Percentiles rank a stretch among this genome's conserved stretches.
These are phyloP conservation scores for Agonum fuliginosum DNA, from an alignment of 2,888 invertebrate species.

Conservation along the genomic window DNA sequence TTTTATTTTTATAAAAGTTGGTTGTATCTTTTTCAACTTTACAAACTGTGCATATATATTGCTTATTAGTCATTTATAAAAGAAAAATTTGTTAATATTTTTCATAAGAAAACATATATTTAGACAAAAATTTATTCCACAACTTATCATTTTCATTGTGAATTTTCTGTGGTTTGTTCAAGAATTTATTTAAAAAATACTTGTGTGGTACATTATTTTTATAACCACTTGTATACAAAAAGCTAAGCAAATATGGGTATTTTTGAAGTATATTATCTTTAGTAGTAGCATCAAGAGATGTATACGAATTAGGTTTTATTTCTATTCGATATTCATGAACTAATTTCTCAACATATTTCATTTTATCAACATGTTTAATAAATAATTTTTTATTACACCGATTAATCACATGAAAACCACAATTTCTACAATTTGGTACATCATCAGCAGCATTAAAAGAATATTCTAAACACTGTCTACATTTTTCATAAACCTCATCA, in stretches of 20 bases:
- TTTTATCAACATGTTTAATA: constrained; percentile 33
- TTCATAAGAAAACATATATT: constrained; percentile 23
- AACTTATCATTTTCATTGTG: neutral
- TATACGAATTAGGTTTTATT: constrained; percentile 21
- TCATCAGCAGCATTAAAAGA: neutral
- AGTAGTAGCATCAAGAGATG: constrained; percentile 22
- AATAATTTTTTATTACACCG: constrained; percentile 13
- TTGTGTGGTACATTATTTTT: constrained; percentile 21
- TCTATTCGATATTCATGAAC: constrained; percentile 15
- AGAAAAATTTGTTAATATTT: constrained; percentile 31
- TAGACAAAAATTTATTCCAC: constrained; percentile 18
- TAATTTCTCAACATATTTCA: constrained; percentile 38
- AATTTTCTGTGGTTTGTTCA: constrained; percentile 2
- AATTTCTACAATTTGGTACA: constrained; percentile 30
- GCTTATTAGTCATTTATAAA: constrained; percentile 13
- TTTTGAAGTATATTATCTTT: constrained; percentile 26
- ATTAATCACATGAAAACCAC: constrained; percentile 18
- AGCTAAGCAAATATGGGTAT: constrained; percentile 21
- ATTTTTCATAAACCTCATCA: constrained; percentile 9
- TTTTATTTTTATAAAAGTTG: too few species aligned
- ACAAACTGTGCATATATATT: too few species aligned
- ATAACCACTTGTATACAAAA: constrained; percentile 22
- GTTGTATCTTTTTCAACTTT: too few species aligned
- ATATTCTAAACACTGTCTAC: constrained; percentile 32
- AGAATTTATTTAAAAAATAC: constrained; percentile 26